A percentile compares a stretch with the other conserved stretches of the same genome.
phyloP scores from a whole-genome alignment of 1,140 invertebrate genomes.

The Uloborus diversus region DNA sequence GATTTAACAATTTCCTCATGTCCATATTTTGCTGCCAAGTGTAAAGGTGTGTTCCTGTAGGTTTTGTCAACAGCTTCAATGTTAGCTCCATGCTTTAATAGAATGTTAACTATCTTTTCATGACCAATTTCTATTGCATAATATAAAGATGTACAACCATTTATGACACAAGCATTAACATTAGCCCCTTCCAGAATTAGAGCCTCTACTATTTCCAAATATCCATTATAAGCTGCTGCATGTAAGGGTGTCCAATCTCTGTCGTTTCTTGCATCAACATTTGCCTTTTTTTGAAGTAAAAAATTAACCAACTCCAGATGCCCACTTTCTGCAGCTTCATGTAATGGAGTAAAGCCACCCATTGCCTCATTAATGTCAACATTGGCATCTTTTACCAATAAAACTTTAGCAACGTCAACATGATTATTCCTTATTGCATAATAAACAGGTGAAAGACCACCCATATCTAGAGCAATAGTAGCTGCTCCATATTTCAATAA shows the following conservation, averaged over 20 bases:
- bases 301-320: background rate
- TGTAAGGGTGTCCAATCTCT: background rate
- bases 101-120: constrained; percentile 70
- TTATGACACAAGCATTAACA: constrained; percentile 79
- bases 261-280: background rate
- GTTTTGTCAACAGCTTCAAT: constrained; percentile 15
- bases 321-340: constrained; percentile 9
- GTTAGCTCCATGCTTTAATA: constrained; percentile 70
- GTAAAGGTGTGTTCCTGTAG: background rate
- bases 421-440: constrained; percentile 91
- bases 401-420: constrained; percentile 79
- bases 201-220: constrained; percentile 1
- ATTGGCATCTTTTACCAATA: constrained; percentile 73
- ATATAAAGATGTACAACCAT: constrained; percentile 65
- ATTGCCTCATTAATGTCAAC: background rate
- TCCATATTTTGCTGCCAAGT: constrained; percentile 73
- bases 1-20: background rate
- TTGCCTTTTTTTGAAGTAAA: background rate
- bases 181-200: constrained; percentile 38
- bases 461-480: constrained; percentile 83
- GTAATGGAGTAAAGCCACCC: constrained; percentile 1
- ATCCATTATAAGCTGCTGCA: background rate
- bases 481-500: constrained; percentile 71
- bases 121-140: background rate
- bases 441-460: constrained; percentile 93